Evolutionary conservation across 1,140 invertebrate species (phyloP), one percentile per base, ranked within the genome.

Genomic region (Apis florea): DNA sequence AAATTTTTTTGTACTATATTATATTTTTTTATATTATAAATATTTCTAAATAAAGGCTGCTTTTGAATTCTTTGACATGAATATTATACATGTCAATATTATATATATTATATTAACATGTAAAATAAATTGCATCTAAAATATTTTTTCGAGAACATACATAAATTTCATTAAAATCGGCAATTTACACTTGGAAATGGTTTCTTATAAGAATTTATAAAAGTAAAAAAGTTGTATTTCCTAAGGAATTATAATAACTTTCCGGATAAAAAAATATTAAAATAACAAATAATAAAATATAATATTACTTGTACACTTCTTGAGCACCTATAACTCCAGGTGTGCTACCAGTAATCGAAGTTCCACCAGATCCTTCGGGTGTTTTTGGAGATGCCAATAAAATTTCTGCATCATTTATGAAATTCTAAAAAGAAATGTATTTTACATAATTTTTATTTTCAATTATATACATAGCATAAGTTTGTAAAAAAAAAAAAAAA

Each of bases 311-410:
- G 93, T 98, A 98, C 68, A 98, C 97, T 94, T 98, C 98, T 94
- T 98, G 98, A 80, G 97, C 97, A 81, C 98, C 98, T 86, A 99
- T 98, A 17, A 99, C 98, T 83, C 98, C 98, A 47, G 98, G 98
- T 51, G 98, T 98, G 71, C 95, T 96, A 40, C 94, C 93, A 70
- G 94, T 90, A 91, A 95, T 94, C 86, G 94, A 90, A 83, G 94
- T 87, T 85, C 95, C 92, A 68, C 19, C 1, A 4, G 94, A 93
- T 66, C 94, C 94, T 88, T 96, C 95, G 6, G 95, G 96, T 74
- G 96, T 96, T 85, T 95, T 95, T 63, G 96, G 96, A 86, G 95
- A 96, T 89, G 96, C 95, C 85, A 97, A 91, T 93, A 97, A 94
- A 87, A 94, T 96, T 93, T 97, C 96, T 63, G 97, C 96, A 92